A percentile compares a stretch with the other conserved stretches of the same genome.
Conservation (phyloP, 2,113 vertebrate species). For the Trogon surrucura region DNA sequence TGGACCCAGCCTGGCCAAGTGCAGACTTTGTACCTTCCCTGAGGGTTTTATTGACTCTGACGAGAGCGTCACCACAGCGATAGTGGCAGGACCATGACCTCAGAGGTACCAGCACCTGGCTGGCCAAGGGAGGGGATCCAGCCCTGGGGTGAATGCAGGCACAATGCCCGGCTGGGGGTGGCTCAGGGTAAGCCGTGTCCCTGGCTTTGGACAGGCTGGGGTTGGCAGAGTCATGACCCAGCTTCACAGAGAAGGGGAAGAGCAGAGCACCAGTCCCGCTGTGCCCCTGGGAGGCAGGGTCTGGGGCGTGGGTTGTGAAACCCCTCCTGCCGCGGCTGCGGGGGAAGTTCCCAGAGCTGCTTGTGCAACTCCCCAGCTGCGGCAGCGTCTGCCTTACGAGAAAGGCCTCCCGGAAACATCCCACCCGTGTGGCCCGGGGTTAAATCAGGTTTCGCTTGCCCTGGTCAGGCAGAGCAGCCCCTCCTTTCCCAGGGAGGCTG, state of each 20-base stretch:
- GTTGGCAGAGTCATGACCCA: neutral
- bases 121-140: neutral
- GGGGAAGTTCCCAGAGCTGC: neutral
- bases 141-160: fast-evolving
- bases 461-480: neutral
- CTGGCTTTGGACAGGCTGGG: neutral
- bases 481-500: neutral
- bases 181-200: neutral
- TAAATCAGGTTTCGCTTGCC: fast-evolving
- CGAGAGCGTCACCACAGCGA: fast-evolving
- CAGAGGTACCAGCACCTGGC: neutral
- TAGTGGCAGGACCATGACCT: neutral
- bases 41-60: neutral
- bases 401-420: neutral
- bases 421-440: fast-evolving
- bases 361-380: fast-evolving
- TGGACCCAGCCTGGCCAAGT: fast-evolving
- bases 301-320: fast-evolving
- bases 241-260: too few relatives aligned
- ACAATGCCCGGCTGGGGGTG: fast-evolving
- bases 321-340: fast-evolving
- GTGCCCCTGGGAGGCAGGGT: fast-evolving
- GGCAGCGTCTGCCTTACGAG: fast-evolving
- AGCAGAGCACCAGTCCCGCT: fast-evolving
- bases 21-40: neutral